These are phyloP conservation scores for Pantelozetes paolii DNA, from an alignment of 2,888 invertebrate species.

Conservation along the genomic window DNA sequence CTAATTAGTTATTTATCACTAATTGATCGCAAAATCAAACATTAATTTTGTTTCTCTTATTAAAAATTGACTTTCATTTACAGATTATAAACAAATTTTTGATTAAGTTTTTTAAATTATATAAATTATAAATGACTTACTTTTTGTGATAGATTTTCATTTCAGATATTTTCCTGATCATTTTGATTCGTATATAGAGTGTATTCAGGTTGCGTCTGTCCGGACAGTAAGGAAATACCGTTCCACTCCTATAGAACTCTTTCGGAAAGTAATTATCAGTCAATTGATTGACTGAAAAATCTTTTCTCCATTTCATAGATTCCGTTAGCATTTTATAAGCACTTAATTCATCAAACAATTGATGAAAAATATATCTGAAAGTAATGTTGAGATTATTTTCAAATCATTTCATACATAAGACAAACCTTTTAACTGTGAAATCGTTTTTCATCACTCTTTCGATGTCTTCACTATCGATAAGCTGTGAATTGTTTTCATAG, in stretches of 20 bases:
- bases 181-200: slow-evolving; percentile 41
- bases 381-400: not conserved
- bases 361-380: slow-evolving; percentile 3
- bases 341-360: not conserved
- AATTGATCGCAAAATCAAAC: no score
- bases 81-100: no score
- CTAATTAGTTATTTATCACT: no score
- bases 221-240: slow-evolving; percentile 32
- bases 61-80: no score
- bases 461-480: slow-evolving; percentile 36
- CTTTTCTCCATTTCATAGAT: slow-evolving; percentile 41
- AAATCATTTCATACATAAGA: not conserved
- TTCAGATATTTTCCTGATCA: slow-evolving; percentile 39
- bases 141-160: slow-evolving; percentile 26
- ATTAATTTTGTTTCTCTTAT: no score
- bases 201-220: slow-evolving; percentile 36
- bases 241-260: slow-evolving; percentile 40
- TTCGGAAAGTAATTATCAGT: slow-evolving; percentile 32
- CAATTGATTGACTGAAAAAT: slow-evolving; percentile 24
- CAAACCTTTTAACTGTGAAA: slow-evolving; percentile 36
- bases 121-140: not conserved
- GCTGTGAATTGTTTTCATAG: slow-evolving; percentile 5
- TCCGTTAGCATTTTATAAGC: slow-evolving; percentile 38
- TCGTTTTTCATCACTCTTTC: slow-evolving; percentile 33
- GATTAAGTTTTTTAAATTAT: no score